Percentiles rank a stretch among this genome's conserved stretches.
Conservation (phyloP, 2,797 vertebrate genomes). For the Aulostomus chinensis region DNA sequence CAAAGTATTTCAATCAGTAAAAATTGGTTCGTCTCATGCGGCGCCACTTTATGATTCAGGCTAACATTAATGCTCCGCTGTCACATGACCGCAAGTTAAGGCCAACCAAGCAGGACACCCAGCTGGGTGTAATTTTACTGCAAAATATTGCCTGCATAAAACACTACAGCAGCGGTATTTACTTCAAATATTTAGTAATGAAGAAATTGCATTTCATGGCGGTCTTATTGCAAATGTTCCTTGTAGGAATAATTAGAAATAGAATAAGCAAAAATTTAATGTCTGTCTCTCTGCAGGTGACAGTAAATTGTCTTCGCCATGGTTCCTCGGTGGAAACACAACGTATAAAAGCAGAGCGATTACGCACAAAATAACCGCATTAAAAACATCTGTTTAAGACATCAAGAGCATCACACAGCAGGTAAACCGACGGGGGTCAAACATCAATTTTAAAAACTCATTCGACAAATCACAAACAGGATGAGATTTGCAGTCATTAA, state of each 20-base stretch:
- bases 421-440: constrained; percentile 49
- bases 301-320: constrained; percentile 72
- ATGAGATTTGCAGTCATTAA: constrained; percentile 46
- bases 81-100: constrained; percentile 51
- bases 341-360: constrained; percentile 64
- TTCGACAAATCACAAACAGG: constrained; percentile 24
- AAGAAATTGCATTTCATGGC: constrained; percentile 71
- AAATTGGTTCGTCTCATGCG: constrained; percentile 43
- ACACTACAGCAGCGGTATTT: constrained; percentile 63
- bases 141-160: constrained; percentile 70
- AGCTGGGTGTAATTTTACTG: constrained; percentile 67
- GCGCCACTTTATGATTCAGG: constrained; percentile 43
- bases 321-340: constrained; percentile 68
- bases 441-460: constrained; percentile 37
- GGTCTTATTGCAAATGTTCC: constrained; percentile 74
- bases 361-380: constrained; percentile 55
- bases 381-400: constrained; percentile 51
- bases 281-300: constrained; percentile 76
- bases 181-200: constrained; percentile 72
- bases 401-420: constrained; percentile 40
- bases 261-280: constrained; percentile 72
- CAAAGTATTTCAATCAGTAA: constrained; percentile 68
- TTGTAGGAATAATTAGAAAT: constrained; percentile 76
- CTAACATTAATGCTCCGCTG: constrained; percentile 26
- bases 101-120: constrained; percentile 61